phyloP scores from a whole-genome alignment of 2,888 invertebrate genomes.

The Carabus problematicus region DNA sequence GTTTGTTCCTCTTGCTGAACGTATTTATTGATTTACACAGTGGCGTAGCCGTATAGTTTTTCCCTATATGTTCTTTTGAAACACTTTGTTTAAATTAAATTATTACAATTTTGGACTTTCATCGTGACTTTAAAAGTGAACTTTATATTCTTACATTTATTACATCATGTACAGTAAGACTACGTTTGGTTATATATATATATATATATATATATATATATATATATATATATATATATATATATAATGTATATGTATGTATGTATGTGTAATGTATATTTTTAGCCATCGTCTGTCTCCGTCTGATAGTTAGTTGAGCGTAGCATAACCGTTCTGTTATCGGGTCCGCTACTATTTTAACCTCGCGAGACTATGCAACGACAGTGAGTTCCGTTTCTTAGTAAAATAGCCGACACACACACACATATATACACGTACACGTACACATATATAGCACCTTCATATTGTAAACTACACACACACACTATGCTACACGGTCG shows the following conservation, averaged over 20 bases:
- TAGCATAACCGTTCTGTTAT: conserved; percentile 33
- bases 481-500: too few species aligned
- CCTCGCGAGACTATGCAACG: conserved; percentile 23
- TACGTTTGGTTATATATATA: too few species aligned
- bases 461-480: conserved; percentile 21
- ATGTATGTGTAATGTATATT: conserved; percentile 10
- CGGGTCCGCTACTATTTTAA: conserved; percentile 37
- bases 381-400: conserved; percentile 35
- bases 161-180: too few species aligned
- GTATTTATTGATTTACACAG: not conserved
- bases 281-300: conserved; percentile 12
- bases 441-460: conserved; percentile 20
- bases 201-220: too few species aligned
- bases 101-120: too few species aligned
- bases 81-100: too few species aligned
- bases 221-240: too few species aligned
- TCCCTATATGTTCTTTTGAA: too few species aligned
- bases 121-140: too few species aligned
- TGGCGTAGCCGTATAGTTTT: too few species aligned
- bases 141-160: too few species aligned
- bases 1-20: conserved; percentile 18
- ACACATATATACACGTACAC: not conserved
- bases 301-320: conserved; percentile 33
- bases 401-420: conserved; percentile 14
- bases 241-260: too few species aligned